phyloP scores from a whole-genome alignment of 2,888 invertebrate genomes.

The Volucella inanis region DNA sequence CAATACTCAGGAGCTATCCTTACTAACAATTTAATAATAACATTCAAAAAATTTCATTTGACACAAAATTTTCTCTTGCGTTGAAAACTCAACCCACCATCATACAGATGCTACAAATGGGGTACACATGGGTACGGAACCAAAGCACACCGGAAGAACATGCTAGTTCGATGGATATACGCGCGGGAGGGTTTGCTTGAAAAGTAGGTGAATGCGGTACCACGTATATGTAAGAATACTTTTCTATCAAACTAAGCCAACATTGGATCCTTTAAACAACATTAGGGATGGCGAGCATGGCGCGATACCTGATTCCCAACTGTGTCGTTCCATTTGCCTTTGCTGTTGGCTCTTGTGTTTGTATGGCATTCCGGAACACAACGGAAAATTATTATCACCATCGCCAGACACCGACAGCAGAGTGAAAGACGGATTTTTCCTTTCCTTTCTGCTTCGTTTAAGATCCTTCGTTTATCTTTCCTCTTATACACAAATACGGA shows the following conservation, averaged over 20 bases:
- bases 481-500: neutral
- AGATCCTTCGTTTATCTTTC: constrained; percentile 1
- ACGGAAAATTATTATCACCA: constrained; percentile 52
- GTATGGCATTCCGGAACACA: constrained; percentile 54
- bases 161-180: neutral
- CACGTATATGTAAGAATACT: constrained; percentile 24
- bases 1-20: constrained; percentile 40
- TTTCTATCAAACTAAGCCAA: constrained; percentile 57
- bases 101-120: constrained; percentile 6
- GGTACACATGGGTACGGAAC: neutral
- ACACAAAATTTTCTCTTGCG: constrained; percentile 47
- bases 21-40: constrained; percentile 45
- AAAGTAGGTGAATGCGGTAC: neutral
- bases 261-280: constrained; percentile 27
- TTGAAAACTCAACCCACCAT: constrained; percentile 33
- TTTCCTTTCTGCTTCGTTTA: constrained; percentile 19
- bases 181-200: neutral
- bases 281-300: neutral
- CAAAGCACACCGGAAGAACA: neutral
- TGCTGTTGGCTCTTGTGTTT: neutral
- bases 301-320: constrained; percentile 40
- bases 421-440: constrained; percentile 36
- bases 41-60: constrained; percentile 67
- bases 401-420: constrained; percentile 37
- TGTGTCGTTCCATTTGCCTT: constrained; percentile 26